These are phyloP conservation scores for Stenodema calcarata DNA, from an alignment of 2,888 invertebrate species.

Conservation along the genomic window DNA sequence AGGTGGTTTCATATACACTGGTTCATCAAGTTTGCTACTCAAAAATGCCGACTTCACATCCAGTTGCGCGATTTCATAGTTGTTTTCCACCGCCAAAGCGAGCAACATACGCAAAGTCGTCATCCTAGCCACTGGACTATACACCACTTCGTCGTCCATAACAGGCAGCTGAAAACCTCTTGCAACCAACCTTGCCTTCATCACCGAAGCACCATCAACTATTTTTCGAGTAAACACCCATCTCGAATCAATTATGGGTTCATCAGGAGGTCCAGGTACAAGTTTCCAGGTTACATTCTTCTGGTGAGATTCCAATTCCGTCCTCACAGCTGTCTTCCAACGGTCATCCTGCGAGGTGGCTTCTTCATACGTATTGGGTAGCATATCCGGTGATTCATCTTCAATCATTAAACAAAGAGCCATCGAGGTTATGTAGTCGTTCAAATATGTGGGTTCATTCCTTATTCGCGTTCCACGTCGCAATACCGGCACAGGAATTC, in stretches of 20 bases:
- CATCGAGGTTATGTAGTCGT: not conserved
- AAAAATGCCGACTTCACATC: no score
- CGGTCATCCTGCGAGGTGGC: not conserved
- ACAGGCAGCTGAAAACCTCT: constrained; percentile 39
- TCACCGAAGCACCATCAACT: not conserved
- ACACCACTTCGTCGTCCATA: constrained; percentile 30
- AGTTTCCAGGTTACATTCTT: constrained; percentile 39
- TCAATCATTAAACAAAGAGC: not conserved
- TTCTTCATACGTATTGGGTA: not conserved
- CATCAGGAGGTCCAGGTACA: not conserved
- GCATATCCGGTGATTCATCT: not conserved
- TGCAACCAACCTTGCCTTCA: constrained; percentile 39
- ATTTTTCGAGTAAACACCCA: constrained; percentile 37
- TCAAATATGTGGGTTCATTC: constrained; percentile 48
- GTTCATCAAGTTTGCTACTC: no score
- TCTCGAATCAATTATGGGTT: constrained; percentile 7
- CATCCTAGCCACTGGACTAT: constrained; percentile 29
- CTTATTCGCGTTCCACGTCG: not conserved
- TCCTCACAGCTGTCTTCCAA: constrained; percentile 26
- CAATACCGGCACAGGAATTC: not conserved
- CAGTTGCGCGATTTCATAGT: no score
- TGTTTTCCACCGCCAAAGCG: constrained; percentile 18
- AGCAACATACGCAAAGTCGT: not conserved
- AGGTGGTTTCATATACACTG: no score
- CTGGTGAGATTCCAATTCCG: not conserved